These are phyloP conservation scores for Chiroxiphia lanceolata DNA, from an alignment of 2,797 vertebrate species.

Conservation along the genomic window DNA sequence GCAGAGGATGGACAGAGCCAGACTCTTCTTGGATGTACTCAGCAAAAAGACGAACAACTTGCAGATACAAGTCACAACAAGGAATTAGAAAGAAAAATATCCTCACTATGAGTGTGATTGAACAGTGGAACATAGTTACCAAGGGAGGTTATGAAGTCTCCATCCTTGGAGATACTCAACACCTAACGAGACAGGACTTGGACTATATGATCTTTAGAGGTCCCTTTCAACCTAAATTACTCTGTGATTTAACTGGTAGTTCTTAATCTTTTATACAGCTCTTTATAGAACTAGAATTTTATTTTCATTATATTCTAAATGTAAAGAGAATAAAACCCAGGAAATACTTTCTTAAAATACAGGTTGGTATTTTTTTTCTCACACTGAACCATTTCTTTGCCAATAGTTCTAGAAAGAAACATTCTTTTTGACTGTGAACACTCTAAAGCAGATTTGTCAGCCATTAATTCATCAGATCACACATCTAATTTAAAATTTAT, in stretches of 20 bases:
- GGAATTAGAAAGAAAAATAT: neutral
- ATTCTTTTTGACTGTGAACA: neutral
- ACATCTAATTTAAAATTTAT: neutral
- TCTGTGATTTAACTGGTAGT: neutral
- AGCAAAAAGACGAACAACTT: neutral
- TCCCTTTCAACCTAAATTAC: neutral
- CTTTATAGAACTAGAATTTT: neutral
- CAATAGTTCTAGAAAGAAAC: neutral
- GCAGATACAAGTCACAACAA: neutral
- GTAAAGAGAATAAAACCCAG: neutral
- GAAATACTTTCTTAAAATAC: neutral
- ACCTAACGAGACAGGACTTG: neutral
- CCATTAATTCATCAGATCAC: neutral
- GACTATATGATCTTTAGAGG: neutral
- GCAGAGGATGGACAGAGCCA: neutral
- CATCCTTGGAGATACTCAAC: neutral
- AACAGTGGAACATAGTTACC: neutral
- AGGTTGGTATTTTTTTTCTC: neutral
- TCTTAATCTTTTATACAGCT: neutral
- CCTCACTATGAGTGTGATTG: neutral
- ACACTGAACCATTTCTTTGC: neutral
- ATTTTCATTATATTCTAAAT: neutral
- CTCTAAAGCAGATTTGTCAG: neutral
- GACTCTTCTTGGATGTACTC: neutral
- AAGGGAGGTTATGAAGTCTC: neutral